Evolutionary conservation across 2,113 vertebrate species (phyloP), one percentile per base, ranked within the genome.

Genomic region (Tretioscincus oriximinensis): DNA sequence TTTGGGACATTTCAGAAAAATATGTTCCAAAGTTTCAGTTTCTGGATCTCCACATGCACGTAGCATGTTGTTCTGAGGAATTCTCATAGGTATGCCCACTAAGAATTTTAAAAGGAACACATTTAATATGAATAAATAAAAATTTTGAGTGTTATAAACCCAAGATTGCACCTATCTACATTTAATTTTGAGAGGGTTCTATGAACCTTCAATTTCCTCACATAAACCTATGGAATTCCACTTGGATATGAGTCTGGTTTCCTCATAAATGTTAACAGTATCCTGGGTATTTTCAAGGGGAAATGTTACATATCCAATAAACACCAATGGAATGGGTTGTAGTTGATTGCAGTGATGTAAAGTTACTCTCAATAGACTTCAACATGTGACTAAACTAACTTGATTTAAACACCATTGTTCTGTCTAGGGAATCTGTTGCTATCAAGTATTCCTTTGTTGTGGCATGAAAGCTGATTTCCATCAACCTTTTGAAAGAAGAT

Each of bases 221-320:
- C 70, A 88, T 51, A 89, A 76, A 24, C 41, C 21, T 80, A 74
- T 66, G 12, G 87, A 88, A 85, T 84, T 61, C 78, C 83, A 29
- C 65, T 82, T 41, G 86, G 81, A 91, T 81, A 78, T 11, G 28
- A 86, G 85, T 9, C 75, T 63, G 82, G 54, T 5, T 88, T 85
- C 73, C 88, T 54, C 67, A 67, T 75, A 89, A 87, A 90, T 79
- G 11, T 20, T 5, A 86, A 85, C 64, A 77, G n/a, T 85, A 87
- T 88, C 58, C 49, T 45, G 26, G 28, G 29, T 78, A 86, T 84
- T 51, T 82, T 60, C 65, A 82, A 76, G 58, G 9, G 31, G 60
- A 78, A 72, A 71, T 71, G 1, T 68, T 88, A 84, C 77, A 79
- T 0, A 1, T 76, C 7, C n/a, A 85, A 73, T 41, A 11, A 81